Conservation (phyloP, 2,888 invertebrate genomes). For the Diabrotica balteata region DNA sequence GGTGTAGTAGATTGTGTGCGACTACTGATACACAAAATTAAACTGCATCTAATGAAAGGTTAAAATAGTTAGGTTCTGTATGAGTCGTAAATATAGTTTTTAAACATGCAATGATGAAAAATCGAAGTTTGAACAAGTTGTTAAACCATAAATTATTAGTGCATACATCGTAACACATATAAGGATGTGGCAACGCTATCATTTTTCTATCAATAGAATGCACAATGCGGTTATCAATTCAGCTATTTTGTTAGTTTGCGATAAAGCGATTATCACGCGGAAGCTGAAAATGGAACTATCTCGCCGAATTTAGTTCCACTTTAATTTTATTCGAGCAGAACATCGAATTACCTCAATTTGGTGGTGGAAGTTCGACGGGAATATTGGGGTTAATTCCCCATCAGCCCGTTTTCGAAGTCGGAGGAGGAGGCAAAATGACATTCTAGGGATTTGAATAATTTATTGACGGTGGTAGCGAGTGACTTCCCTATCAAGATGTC, state of each 20-base stretch:
- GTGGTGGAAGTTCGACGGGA: not conserved
- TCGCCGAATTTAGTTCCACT: constrained; percentile 8
- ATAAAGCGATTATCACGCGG: constrained; percentile 9
- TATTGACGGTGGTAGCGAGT: not conserved
- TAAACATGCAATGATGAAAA: too few relatives aligned
- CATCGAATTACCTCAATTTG: not conserved
- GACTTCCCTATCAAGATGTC: not conserved
- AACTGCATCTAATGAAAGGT: too few relatives aligned
- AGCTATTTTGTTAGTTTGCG: constrained; percentile 6
- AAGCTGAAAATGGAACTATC: constrained; percentile 12
- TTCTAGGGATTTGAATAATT: constrained; percentile 4
- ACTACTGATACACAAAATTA: too few relatives aligned
- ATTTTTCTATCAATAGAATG: not conserved
- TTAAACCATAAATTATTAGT: too few relatives aligned
- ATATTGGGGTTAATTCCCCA: constrained; percentile 4
- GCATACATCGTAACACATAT: too few relatives aligned
- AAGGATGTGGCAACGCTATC: too few relatives aligned
- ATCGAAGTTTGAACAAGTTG: too few relatives aligned
- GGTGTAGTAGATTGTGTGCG: too few relatives aligned
- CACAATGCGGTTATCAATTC: constrained; percentile 3
- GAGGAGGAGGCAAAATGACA: constrained; percentile 1
- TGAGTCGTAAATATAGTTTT: too few relatives aligned
- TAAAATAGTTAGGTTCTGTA: too few relatives aligned
- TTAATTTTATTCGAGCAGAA: constrained; percentile 1
- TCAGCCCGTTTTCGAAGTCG: not conserved